A percentile compares a stretch with the other conserved stretches of the same genome.
Conservation (phyloP, 1,140 invertebrate genomes). For the Drosophila burlai region DNA sequence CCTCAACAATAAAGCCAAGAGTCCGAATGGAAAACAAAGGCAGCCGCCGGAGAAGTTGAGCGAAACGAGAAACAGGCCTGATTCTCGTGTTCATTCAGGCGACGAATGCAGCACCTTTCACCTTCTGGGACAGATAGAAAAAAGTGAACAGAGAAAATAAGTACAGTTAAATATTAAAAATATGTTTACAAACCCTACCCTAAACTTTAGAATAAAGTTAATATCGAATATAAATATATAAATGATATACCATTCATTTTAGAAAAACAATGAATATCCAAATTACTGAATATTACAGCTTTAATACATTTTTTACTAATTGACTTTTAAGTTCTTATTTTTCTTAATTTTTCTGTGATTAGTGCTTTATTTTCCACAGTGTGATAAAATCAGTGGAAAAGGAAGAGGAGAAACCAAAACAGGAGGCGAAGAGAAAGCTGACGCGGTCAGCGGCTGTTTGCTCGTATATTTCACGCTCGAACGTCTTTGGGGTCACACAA, state of each 20-base stretch:
- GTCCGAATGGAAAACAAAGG: constrained; percentile 48
- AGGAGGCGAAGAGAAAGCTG: constrained; percentile 15
- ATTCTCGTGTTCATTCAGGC: constrained; percentile 56
- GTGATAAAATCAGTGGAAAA: constrained; percentile 19
- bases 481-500: constrained; percentile 81
- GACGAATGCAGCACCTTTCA: constrained; percentile 51
- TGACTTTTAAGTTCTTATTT: background rate
- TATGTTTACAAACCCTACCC: background rate
- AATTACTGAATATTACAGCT: background rate
- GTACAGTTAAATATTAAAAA: background rate
- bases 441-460: constrained; percentile 59
- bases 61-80: constrained; percentile 35
- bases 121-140: constrained; percentile 43
- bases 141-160: background rate
- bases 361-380: background rate
- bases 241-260: background rate
- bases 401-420: background rate
- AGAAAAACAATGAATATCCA: background rate
- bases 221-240: background rate
- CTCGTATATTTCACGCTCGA: constrained; percentile 78
- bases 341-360: too few species aligned
- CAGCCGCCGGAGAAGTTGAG: constrained; percentile 13
- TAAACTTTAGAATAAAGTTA: too few species aligned
- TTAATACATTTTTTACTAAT: background rate
- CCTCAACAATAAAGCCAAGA: constrained; percentile 49